These are phyloP conservation scores for Carettochelys insculpta DNA, from an alignment of 2,113 vertebrate genomes.

Conservation along the genomic window DNA sequence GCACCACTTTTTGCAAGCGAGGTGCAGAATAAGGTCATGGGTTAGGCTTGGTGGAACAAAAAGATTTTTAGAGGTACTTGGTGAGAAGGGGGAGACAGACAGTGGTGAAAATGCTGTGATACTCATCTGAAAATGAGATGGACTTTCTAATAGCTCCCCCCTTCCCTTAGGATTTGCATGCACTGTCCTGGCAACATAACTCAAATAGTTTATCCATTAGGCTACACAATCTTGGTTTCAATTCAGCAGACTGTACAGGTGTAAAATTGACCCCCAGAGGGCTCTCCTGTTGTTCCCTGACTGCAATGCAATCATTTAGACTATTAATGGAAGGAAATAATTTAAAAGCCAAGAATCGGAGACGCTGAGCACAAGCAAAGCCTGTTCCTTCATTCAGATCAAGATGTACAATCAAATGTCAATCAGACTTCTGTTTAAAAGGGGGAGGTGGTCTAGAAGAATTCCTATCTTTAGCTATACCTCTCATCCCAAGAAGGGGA, in stretches of 20 bases:
- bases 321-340: slow-evolving; percentile 59
- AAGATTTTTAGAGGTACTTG: neutral
- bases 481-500: neutral
- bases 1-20: neutral
- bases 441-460: neutral
- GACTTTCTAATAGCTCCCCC: slow-evolving; percentile 48
- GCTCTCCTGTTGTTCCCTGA: slow-evolving; percentile 69
- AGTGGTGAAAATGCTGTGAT: slow-evolving; percentile 55
- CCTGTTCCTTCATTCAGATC: slow-evolving; percentile 31
- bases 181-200: slow-evolving; percentile 50
- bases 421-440: neutral
- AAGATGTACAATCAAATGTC: neutral
- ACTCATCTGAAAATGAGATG: slow-evolving; percentile 15
- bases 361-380: slow-evolving; percentile 61
- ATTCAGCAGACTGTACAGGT: slow-evolving; percentile 67
- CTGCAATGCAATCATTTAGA: slow-evolving; percentile 70
- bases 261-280: slow-evolving; percentile 66
- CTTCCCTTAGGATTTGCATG: slow-evolving; percentile 39
- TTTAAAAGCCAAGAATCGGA: slow-evolving; percentile 52
- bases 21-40: neutral
- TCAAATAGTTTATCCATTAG: slow-evolving; percentile 54
- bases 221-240: slow-evolving; percentile 31
- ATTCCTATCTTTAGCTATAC: neutral
- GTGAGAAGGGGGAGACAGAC: slow-evolving; percentile 14
- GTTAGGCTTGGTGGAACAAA: neutral